Evolutionary conservation across 2,797 vertebrate species (phyloP), one percentile per base, ranked within the genome.

Genomic region (Enteromius afrohamiltoni): DNA sequence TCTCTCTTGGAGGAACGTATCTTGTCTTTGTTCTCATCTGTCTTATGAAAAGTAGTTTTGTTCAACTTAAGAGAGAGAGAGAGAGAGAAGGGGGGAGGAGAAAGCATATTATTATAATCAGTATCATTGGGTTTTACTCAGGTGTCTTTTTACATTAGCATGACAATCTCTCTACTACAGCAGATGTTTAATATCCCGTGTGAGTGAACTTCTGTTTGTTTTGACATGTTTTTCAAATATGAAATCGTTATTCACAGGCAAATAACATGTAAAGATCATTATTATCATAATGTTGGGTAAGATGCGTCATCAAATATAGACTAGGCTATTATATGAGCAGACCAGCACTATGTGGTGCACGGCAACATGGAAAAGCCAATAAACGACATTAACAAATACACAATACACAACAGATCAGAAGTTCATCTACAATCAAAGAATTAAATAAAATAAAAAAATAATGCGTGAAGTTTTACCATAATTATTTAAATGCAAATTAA

Each of bases 11-110:
- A 87, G 3, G 92, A 88, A 31, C 93, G 90, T 64, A 93, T 95
- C 89, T 96, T 96, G 87, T 98, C 97, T 86, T 95, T 96, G 88
- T 95, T 96, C 88, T 98, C 97, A 55, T 98, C 96, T 29, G 96
- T 96, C 94, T 96, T 96, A 67, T 91, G 94, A 89, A 95, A 97
- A 80, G 92, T 93, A 53, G 94, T 93, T 88, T 95, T 96, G 91
- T 92, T 96, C 91, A 96, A 94, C 96, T 97, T 90, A 31, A 79
- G 19, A 76, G 21, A 55, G 67, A 69, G 26, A 79, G 21, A 29
- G 60, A 6, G 6, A 1, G 4, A 53, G 51, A 53, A 19, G 7
- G 9, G n/a, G 51, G 21, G 19, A 19, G 40, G 55, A 11, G 21
- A 55, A 21, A 55, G 55, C 4, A 0, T 45, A 45, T 13, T 37